Evolutionary conservation across 2,888 invertebrate genomes (phyloP), one percentile per base, ranked within the genome.

Genomic region (Scaptomyza parva): DNA sequence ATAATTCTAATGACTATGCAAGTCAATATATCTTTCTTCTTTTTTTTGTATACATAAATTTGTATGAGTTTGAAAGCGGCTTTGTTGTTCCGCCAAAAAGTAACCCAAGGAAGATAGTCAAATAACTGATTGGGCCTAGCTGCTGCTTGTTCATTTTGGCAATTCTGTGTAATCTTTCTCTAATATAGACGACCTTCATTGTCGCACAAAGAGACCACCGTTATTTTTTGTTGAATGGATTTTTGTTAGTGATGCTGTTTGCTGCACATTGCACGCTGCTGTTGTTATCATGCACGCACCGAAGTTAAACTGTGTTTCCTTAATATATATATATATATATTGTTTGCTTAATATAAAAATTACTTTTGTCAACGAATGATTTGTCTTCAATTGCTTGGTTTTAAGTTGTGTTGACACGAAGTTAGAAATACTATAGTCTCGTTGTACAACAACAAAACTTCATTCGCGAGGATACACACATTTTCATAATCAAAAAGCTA

Each of bases 401-500:
- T 51, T 52, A 50, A 40, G 24, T 35, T 57, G 52, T 57, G 62
- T 47, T 55, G 45, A 57, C 52, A 69, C 53, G 64, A 48, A 39
- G 43, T 58, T 33, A 70, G 59, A 39, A 52, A 43, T 48, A 51
- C 45, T 65, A 63, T 63, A 37, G 44, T 45, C 50, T 69, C 50
- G 39, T 51, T 66, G 61, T 57, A 47, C 68, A 62, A 58, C 52
- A 69, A 61, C 40, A 40, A 58, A 59, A 52, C 52, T 52, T 28
- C 66, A 77, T 76, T 84, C 71, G 71, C 80, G 80, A 71, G 78
- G 84, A 84, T 88, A 84, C 84, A 84, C 84, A 84, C 88, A 88
- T 83, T 88, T 84, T 88, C 88, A 88, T 84, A 84, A 86, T 86
- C 86, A 88, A 84, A 85, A 80, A 69, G 70, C 75, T 86, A 79